These are phyloP conservation scores for Enteromius trimaculatus DNA, from an alignment of 2,797 vertebrate species.

Conservation along the genomic window DNA sequence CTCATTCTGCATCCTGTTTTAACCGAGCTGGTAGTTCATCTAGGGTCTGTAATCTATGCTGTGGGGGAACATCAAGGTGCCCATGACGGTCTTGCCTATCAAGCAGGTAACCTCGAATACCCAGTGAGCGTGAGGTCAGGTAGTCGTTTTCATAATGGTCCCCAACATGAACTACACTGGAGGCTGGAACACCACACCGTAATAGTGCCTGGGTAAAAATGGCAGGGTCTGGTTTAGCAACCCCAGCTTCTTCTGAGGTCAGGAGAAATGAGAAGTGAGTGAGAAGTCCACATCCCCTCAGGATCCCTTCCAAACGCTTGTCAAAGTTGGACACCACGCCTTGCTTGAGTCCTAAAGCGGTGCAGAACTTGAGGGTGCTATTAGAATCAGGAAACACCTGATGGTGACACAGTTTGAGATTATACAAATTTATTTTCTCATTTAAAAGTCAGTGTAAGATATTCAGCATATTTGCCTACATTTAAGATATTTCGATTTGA, in stretches of 20 bases:
- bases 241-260: slow-evolving; percentile 84
- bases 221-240: slow-evolving; percentile 82
- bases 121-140: slow-evolving; percentile 78
- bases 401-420: slow-evolving; percentile 22
- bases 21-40: slow-evolving; percentile 72
- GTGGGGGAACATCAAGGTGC: slow-evolving; percentile 67
- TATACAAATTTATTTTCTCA: not conserved
- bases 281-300: slow-evolving; percentile 78
- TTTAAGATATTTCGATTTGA: not conserved
- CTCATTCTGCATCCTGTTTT: slow-evolving; percentile 64
- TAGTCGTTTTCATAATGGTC: slow-evolving; percentile 88
- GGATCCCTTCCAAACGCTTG: slow-evolving; percentile 80
- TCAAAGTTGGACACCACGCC: slow-evolving; percentile 95
- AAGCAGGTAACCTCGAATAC: slow-evolving; percentile 87
- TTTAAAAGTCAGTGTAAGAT: not conserved
- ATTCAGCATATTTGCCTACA: not conserved
- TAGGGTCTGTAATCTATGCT: slow-evolving; percentile 73
- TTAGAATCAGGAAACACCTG: slow-evolving; percentile 83
- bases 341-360: slow-evolving; percentile 79
- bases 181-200: slow-evolving; percentile 70
- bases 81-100: slow-evolving; percentile 53
- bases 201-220: slow-evolving; percentile 85
- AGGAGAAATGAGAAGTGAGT: slow-evolving; percentile 88
- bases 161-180: slow-evolving; percentile 83
- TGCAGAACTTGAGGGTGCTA: slow-evolving; percentile 77